These are phyloP conservation scores for Globodera rostochiensis DNA, from an alignment of 1,140 invertebrate species.

Conservation along the genomic window DNA sequence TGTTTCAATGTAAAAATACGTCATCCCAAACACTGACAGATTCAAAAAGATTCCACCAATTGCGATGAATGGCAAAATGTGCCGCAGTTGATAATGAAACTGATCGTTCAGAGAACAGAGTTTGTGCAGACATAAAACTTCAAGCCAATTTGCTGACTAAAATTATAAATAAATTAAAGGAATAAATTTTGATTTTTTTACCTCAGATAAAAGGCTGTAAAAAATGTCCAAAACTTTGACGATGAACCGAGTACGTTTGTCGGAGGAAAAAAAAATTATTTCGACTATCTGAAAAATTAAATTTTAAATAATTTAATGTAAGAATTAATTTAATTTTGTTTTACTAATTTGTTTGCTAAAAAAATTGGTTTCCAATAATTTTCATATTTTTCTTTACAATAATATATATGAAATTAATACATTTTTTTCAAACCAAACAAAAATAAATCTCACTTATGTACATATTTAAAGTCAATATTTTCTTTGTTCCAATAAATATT, in stretches of 20 bases:
- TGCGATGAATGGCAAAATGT: slow-evolving; percentile 21
- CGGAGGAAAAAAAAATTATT: background rate
- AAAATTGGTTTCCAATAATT: no score
- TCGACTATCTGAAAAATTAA: slow-evolving; percentile 1
- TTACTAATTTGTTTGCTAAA: no score
- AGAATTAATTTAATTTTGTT: no score
- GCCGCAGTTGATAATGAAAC: background rate
- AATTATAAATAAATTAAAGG: background rate
- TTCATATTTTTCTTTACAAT: no score
- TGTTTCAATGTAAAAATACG: slow-evolving; percentile 30
- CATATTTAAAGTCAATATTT: no score
- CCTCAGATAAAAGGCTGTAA: slow-evolving; percentile 10
- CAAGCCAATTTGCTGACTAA: slow-evolving; percentile 20
- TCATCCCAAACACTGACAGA: slow-evolving; percentile 22
- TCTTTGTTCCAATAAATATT: no score
- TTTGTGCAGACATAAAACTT: slow-evolving; percentile 10
- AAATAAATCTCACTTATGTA: no score
- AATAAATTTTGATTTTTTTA: background rate
- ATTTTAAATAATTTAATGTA: no score
- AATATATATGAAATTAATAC: no score
- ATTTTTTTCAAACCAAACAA: no score
- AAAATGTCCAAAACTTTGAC: slow-evolving; percentile 23
- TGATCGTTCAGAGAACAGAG: slow-evolving; percentile 10
- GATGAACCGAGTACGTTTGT: slow-evolving; percentile 2
- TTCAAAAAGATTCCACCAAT: slow-evolving; percentile 5